These are phyloP conservation scores for Oryctes rhinoceros DNA, from an alignment of 1,140 invertebrate genomes.

Conservation along the genomic window DNA sequence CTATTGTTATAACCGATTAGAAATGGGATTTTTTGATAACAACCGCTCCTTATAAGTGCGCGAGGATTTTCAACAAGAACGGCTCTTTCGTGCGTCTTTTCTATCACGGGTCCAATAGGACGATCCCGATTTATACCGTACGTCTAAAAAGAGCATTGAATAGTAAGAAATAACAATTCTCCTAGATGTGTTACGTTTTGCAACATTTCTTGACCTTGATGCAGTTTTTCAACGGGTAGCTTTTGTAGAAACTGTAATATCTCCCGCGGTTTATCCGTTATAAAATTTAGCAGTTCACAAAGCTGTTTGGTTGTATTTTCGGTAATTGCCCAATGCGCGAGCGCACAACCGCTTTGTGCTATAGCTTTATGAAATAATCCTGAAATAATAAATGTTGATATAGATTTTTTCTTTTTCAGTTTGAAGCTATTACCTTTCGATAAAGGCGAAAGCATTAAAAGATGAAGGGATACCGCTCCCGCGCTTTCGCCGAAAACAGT, in stretches of 20 bases:
- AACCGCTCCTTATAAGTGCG: neutral
- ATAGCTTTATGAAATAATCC: slow-evolving; percentile 67
- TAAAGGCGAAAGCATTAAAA: slow-evolving; percentile 65
- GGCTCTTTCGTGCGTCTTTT: neutral
- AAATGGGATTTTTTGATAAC: neutral
- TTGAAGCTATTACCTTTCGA: slow-evolving; percentile 58
- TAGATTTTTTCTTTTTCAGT: neutral
- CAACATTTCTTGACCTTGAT: slow-evolving; percentile 57
- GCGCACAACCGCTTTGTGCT: slow-evolving; percentile 63
- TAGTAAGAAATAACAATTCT: neutral
- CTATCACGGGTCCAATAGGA: slow-evolving; percentile 4
- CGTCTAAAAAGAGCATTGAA: neutral
- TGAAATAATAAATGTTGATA: neutral
- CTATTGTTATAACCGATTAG: neutral
- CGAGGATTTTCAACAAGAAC: neutral
- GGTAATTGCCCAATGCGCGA: slow-evolving; percentile 52
- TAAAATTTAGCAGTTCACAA: slow-evolving; percentile 43
- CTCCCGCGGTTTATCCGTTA: slow-evolving; percentile 44
- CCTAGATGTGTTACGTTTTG: slow-evolving; percentile 45
- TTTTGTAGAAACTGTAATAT: slow-evolving; percentile 56
- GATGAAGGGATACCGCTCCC: slow-evolving; percentile 65
- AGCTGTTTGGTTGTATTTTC: slow-evolving; percentile 43
- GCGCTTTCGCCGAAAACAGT: slow-evolving; percentile 70
- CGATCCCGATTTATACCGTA: neutral
- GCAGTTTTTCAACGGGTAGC: slow-evolving; percentile 58